Evolutionary conservation across 2,113 vertebrate genomes (phyloP), one percentile per base, ranked within the genome.

Genomic region (Pelusios castaneus): DNA sequence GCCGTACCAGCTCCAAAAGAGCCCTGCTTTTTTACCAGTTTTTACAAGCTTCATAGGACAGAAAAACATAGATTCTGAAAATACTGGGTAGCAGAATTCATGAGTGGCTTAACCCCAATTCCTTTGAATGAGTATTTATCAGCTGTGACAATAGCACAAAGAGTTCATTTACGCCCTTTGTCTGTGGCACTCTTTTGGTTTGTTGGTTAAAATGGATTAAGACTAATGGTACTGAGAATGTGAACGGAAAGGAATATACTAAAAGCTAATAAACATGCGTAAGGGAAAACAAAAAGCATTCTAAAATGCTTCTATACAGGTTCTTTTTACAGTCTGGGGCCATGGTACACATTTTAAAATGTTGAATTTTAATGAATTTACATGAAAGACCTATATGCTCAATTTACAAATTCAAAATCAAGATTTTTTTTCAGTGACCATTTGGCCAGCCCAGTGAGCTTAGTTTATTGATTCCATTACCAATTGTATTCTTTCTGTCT

Each of bases 121-220:
- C 38, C 80, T 96, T 96, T 95, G 85, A 97, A 95, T 90, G 67
- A 92, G 49, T 77, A 91, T 93, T 92, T 97, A 98, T 98, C 96
- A 97, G 97, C 97, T 96, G 51, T 95, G 95, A 96, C 95, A 95
- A 91, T 89, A 94, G 91, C 41, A 24, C n/a, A 90, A 94, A 95
- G 85, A 95, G 92, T 79, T 94, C 87, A 95, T 77, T 94, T 84
- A 77, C 56, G 87, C 63, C 96, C 55, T 89, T 97, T 96, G 93
- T 96, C 89, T 96, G 88, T n/a, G 84, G 96, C 80, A 91, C 79
- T 95, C 91, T 94, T 91, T 94, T 96, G 88, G 90, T 96, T 87
- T 97, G 84, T 92, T 97, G 89, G 87, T 96, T 92, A 70, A 96
- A 97, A 96, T 94, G 84, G 43, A 96, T 86, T 90, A 80, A 88